phyloP scores from a whole-genome alignment of 2,797 vertebrate genomes.

The Onychomys arenicola region DNA sequence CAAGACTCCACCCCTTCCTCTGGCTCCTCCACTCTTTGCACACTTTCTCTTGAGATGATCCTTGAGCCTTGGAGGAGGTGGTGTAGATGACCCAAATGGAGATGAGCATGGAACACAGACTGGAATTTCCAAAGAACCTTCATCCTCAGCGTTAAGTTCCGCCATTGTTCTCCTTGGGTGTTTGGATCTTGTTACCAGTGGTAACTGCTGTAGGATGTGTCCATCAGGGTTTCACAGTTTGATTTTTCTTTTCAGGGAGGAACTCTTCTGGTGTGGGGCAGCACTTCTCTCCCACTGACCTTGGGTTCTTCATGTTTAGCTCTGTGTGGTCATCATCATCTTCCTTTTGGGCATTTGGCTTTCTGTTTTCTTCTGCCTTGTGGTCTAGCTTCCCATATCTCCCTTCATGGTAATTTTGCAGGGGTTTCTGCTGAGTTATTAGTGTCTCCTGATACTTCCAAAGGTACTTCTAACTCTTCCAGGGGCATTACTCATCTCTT shows the following conservation, averaged over 20 bases:
- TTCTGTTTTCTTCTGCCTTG: fast-evolving
- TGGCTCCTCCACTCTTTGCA: not conserved
- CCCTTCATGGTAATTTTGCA: not conserved
- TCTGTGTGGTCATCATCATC: fast-evolving
- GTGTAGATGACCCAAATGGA: not conserved
- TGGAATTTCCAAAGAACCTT: not conserved
- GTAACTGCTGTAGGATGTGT: not conserved
- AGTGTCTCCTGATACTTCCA: not conserved
- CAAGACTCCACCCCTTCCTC: not conserved
- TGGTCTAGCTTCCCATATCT: not conserved
- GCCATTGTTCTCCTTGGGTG: not conserved
- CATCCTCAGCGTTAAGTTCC: not conserved
- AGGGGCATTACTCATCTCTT: not conserved
- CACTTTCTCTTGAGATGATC: not conserved
- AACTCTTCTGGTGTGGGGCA: fast-evolving
- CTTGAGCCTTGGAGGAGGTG: too few relatives aligned
- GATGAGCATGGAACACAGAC: not conserved
- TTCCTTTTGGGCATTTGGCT: fast-evolving
- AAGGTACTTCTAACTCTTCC: not conserved
- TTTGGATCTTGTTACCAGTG: not conserved
- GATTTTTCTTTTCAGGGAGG: not conserved
- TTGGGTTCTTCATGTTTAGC: fast-evolving
- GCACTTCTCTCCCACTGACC: fast-evolving
- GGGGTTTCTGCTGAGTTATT: not conserved
- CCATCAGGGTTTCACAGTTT: not conserved